Evolutionary conservation across 2,797 vertebrate species (phyloP), one percentile per base, ranked within the genome.

Genomic region (Orientallactaga sibirica): DNA sequence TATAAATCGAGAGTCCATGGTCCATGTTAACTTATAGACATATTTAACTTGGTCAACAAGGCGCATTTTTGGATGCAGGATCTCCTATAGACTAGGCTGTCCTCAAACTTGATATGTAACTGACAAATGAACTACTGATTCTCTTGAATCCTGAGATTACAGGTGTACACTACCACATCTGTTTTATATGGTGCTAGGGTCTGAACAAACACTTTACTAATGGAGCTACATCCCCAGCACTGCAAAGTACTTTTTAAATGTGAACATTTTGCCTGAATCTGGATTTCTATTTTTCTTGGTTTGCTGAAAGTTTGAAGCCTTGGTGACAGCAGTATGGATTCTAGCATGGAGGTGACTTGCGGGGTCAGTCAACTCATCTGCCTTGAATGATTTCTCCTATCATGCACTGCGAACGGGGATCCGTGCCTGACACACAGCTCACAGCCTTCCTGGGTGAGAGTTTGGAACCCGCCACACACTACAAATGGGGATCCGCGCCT

Each of bases 301-400:
- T 77, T 66, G 66, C 85, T 78, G 22, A 86, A 55, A 80, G 48
- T 68, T 80, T 52, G n/a, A 90, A 90, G n/a, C 52, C 29, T 8
- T 29, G 16, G 7, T 41, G 29, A 12, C 76, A 82, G 29, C 0
- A 19, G 41, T 29, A 25, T 33, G n/a, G 20, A 25, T 67, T 79
- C 52, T 73, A 20, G 33, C 24, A 18, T 19, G 37, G 8, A 27
- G 64, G n/a, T 43, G 19, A 2, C 15, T 20, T 73, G 11, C 67
- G 7, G 1, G 14, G n/a, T 18, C 25, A 55, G 29, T 75, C 19
- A 0, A 74, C n/a, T 29, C 58, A 16, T 3, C 55, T 29, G 5
- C 73, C 15, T 27, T 61, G 19, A 22, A 41, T 4, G 41, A 64
- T 25, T 2, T 24, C 66, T 7, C 33, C 14, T 16, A 27, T 12